Evolutionary conservation across 2,797 vertebrate species (phyloP), one percentile per base, ranked within the genome.

Genomic region (Myotis findleyi): DNA sequence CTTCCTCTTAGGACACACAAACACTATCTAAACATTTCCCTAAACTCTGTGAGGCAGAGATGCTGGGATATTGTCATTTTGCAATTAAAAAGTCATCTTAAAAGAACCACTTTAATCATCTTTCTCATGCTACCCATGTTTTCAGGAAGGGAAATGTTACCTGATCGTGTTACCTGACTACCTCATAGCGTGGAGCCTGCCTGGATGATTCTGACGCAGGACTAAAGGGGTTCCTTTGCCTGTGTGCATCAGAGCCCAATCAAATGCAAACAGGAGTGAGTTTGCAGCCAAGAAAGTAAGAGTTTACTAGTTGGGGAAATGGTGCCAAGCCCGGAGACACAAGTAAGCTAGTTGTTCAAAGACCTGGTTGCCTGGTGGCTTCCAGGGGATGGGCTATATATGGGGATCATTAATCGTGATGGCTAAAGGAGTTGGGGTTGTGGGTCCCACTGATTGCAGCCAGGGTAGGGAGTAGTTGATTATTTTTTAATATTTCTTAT

Each of bases 21-120:
- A 81, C 21, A 36, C 33, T 41, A 76, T 83, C 76, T 87, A 81
- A 86, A 69, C 68, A 86, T 87, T 87, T 77, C 71, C 53, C 69
- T 53, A 25, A 53, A 36, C 66, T 87, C 62, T 0, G 2, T 0
- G 66, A 95, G 86, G 75, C 57, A 47, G 71, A 73, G 88, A 81
- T 38, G 89, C 80, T n/a, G 76, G 8, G 75, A 18, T 94, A 55
- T n/a, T 62, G 25, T 59, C 21, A 73, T 81, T 95, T 84, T 89
- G 72, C 66, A 91, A 89, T 96, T 96, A 73, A 95, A 89, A 91
- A 89, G 49, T 94, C 89, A 93, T 87, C 81, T 90, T 79, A 55
- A 73, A 21, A 89, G 75, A 90, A 53, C 13, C 55, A 83, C 41
- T 55, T 93, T 69, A 77, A 79, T 91, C 44, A 93, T 71, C 77